Percentiles rank a stretch among this genome's conserved stretches.
These are phyloP conservation scores for Amazona vittata DNA, from an alignment of 2,113 vertebrate species.

Conservation along the genomic window DNA sequence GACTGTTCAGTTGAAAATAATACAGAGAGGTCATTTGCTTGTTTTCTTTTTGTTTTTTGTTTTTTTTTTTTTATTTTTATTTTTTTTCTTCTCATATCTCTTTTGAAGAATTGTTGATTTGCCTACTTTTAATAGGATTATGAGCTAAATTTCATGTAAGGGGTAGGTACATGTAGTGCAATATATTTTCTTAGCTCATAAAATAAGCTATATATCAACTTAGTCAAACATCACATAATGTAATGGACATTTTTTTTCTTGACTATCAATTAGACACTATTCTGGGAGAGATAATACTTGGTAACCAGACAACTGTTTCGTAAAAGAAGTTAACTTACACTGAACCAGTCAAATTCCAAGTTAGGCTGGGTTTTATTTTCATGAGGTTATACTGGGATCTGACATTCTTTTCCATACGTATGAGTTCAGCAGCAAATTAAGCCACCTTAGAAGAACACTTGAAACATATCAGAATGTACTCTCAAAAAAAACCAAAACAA, in stretches of 20 bases:
- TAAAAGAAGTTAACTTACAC: background rate
- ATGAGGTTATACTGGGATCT: background rate
- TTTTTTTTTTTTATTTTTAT: too few relatives aligned
- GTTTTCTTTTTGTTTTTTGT: background rate
- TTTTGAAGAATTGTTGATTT: background rate
- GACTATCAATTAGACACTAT: background rate
- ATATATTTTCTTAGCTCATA: background rate
- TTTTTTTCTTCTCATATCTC: background rate
- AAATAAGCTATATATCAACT: background rate
- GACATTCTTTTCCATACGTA: background rate
- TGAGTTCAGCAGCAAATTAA: background rate
- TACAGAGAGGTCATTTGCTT: accelerated
- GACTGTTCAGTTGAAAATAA: background rate
- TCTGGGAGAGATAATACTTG: background rate
- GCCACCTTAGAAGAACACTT: background rate
- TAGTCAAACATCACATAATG: background rate
- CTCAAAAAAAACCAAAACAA: background rate
- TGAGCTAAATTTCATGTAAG: background rate
- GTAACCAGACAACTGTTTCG: background rate
- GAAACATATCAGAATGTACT: background rate
- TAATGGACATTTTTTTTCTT: background rate
- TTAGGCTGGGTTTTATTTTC: background rate
- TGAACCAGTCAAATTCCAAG: background rate
- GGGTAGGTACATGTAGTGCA: background rate
- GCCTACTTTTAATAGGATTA: background rate